phyloP scores from a whole-genome alignment of 2,797 vertebrate species.

The Amniataba percoides region DNA sequence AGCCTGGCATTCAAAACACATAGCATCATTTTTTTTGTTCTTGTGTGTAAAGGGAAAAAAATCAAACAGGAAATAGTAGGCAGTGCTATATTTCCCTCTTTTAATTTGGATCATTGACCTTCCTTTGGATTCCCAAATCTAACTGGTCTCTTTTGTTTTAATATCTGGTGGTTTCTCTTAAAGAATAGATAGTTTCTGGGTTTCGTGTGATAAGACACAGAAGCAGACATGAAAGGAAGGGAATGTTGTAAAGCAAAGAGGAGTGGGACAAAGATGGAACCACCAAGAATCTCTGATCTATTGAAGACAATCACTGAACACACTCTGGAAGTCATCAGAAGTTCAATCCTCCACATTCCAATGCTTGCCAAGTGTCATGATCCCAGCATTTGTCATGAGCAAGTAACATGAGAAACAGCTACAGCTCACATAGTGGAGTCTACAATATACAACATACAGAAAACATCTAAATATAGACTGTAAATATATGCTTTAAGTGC shows the following conservation, averaged over 20 bases:
- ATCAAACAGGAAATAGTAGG: conserved; percentile 10
- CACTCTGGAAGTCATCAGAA: conserved; percentile 23
- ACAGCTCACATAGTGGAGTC: conserved; percentile 1
- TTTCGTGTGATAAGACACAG: conserved; percentile 25
- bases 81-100: not conserved
- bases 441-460: not conserved
- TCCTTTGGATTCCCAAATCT: not conserved
- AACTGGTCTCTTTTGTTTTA: conserved; percentile 19
- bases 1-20: conserved; percentile 17
- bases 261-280: conserved; percentile 10
- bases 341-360: conserved; percentile 27
- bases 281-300: conserved; percentile 2
- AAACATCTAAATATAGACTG: no score
- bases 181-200: not conserved
- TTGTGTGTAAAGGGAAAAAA: conserved; percentile 2
- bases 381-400: conserved; percentile 5
- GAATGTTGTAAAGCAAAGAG: conserved; percentile 13
- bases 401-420: conserved; percentile 13
- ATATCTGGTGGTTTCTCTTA: conserved; percentile 18
- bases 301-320: conserved; percentile 20
- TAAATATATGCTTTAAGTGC: no score
- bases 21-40: not conserved
- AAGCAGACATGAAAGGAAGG: conserved; percentile 10
- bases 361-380: conserved; percentile 20
- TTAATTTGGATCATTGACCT: conserved; percentile 32